phyloP scores from a whole-genome alignment of 2,797 vertebrate genomes.

The Cryptoprocta ferox region DNA sequence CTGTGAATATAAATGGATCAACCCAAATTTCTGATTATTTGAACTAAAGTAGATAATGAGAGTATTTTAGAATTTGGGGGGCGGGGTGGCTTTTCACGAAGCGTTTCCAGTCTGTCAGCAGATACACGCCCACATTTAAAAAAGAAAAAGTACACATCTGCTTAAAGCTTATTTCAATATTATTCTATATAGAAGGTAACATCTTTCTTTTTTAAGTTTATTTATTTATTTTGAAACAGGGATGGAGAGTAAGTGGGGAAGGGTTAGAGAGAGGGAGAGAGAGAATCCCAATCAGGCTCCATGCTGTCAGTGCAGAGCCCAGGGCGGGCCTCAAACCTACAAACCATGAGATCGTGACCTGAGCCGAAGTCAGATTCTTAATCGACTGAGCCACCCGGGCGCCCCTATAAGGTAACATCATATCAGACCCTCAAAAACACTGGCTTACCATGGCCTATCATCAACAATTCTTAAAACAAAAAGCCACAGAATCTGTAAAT shows the following conservation, averaged over 20 bases:
- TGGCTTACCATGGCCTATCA: not conserved
- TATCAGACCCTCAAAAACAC: not conserved
- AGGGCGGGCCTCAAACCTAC: no score
- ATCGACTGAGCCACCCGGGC: no score
- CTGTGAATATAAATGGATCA: conserved; percentile 50
- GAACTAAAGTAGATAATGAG: conserved; percentile 48
- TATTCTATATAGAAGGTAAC: not conserved
- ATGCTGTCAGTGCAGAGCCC: no score
- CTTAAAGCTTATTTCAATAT: conserved; percentile 38
- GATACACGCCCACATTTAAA: not conserved
- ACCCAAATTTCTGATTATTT: conserved; percentile 21
- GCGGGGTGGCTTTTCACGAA: conserved; percentile 20
- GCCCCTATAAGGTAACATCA: not conserved
- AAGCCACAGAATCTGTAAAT: not conserved
- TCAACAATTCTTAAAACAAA: conserved; percentile 40
- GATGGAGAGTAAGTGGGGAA: no score
- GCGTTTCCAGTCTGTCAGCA: not conserved
- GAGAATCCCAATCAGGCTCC: no score
- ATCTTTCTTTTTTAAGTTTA: not conserved
- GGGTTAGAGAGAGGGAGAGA: no score
- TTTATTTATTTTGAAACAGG: no score
- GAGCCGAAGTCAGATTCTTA: no score
- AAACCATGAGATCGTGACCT: no score
- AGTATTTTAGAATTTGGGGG: conserved; percentile 33
- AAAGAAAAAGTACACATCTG: not conserved